A percentile compares a stretch with the other conserved stretches of the same genome.
Evolutionary conservation across 2,113 vertebrate genomes (phyloP).

Genomic region (Prunella fulvescens): DNA sequence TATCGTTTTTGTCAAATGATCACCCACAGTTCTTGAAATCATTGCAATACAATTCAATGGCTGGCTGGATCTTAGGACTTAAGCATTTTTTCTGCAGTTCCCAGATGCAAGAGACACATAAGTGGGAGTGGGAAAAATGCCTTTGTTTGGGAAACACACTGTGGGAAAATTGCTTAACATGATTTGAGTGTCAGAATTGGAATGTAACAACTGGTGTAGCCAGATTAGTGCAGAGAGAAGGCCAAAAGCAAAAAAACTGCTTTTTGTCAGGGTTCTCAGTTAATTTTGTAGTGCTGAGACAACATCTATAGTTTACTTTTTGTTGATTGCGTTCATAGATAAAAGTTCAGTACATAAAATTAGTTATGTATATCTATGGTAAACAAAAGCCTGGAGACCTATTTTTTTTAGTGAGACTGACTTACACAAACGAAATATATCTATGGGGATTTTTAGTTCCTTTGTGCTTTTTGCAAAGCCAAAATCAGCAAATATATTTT

Average conservation of each 20-base stretch:
- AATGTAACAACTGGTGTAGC: conserved; percentile 4
- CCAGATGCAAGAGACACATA: neutral
- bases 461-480: neutral
- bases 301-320: neutral
- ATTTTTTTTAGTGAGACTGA: neutral
- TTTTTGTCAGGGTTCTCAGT: neutral
- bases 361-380: neutral
- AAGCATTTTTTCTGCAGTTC: conserved; percentile 4
- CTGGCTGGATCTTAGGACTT: neutral
- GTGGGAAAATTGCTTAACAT: conserved; percentile 33
- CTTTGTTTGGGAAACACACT: conserved; percentile 28
- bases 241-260: neutral
- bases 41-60: neutral
- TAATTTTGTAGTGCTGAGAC: neutral
- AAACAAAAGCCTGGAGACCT: neutral
- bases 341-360: neutral
- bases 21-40: neutral
- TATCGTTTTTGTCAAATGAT: neutral
- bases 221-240: neutral
- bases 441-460: neutral
- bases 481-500: neutral
- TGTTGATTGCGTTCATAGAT: neutral
- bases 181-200: neutral
- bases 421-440: neutral
- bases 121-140: conserved; percentile 32